Evolutionary conservation across 2,888 invertebrate species (phyloP).

Genomic region (Plusia festucae): DNA sequence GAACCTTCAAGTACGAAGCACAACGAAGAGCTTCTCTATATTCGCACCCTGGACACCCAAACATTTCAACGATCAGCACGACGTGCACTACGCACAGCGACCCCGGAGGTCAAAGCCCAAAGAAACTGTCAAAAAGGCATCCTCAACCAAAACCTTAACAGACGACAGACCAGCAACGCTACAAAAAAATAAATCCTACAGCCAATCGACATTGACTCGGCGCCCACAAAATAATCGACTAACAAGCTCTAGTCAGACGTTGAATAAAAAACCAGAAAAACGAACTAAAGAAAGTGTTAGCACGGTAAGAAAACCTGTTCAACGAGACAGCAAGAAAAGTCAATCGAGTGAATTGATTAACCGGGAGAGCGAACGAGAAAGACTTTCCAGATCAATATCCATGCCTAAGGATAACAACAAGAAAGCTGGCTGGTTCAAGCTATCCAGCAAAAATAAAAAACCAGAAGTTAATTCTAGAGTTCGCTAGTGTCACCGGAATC

Average conservation of each 20-base stretch:
- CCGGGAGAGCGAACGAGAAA: constrained; percentile 85
- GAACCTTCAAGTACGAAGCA: constrained; percentile 91
- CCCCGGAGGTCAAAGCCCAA: constrained; percentile 79
- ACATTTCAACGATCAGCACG: constrained; percentile 92
- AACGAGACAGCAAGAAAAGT: constrained; percentile 84
- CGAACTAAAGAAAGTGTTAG: constrained; percentile 69
- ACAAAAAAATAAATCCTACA: constrained; percentile 85
- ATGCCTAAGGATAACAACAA: constrained; percentile 93
- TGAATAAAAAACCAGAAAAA: constrained; percentile 84
- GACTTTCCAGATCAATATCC: constrained; percentile 91
- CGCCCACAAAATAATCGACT: constrained; percentile 77
- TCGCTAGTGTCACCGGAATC: constrained; percentile 65
- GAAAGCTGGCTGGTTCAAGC: constrained; percentile 93
- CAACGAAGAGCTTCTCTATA: constrained; percentile 94
- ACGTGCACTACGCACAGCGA: constrained; percentile 94
- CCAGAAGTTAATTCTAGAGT: constrained; percentile 81
- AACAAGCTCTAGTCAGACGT: constrained; percentile 80
- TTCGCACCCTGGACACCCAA: constrained; percentile 95
- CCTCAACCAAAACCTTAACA: constrained; percentile 79
- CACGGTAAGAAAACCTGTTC: constrained; percentile 81
- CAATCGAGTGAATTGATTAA: constrained; percentile 91
- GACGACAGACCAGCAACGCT: constrained; percentile 76
- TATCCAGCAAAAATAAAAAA: constrained; percentile 87
- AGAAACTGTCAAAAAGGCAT: constrained; percentile 80
- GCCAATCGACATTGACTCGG: constrained; percentile 80